Percentiles rank a stretch among this genome's conserved stretches.
Conservation (phyloP, 2,113 vertebrate genomes). For the Condylura cristata region DNA sequence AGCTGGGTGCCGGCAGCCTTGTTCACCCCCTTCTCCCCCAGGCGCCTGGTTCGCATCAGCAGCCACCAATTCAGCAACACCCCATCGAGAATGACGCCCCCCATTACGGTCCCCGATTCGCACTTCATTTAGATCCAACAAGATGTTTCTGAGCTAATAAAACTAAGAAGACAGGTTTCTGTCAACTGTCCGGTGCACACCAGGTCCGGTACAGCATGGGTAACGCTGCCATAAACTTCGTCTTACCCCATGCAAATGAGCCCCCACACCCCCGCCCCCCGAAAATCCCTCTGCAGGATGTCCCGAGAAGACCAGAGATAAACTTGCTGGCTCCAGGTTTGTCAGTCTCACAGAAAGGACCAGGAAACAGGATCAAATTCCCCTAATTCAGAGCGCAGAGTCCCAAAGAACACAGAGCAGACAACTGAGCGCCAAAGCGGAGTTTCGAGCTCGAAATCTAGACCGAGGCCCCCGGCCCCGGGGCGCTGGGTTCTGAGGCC, state of each 20-base stretch:
- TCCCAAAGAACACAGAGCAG: background rate
- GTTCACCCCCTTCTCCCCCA: background rate
- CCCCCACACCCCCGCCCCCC: background rate
- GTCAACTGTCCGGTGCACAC: background rate
- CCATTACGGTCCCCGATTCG: background rate
- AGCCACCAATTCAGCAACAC: background rate
- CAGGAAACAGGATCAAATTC: background rate
- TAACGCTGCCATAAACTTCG: conserved; percentile 1
- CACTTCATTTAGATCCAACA: conserved; percentile 71
- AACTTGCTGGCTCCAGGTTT: background rate
- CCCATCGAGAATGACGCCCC: conserved; percentile 53
- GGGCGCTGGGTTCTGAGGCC: background rate
- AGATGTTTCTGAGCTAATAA: conserved; percentile 66
- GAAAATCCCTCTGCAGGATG: background rate
- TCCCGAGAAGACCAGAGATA: background rate
- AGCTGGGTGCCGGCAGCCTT: background rate
- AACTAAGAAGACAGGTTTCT: conserved; percentile 16
- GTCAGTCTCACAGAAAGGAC: background rate
- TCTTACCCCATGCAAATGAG: background rate
- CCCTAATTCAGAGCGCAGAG: background rate
- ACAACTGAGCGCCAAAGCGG: background rate
- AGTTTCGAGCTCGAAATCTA: background rate
- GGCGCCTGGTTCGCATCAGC: background rate
- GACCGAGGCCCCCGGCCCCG: background rate
- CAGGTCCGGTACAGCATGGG: conserved; percentile 1